Percentiles rank a stretch among this genome's conserved stretches.
phyloP scores from a whole-genome alignment of 2,797 vertebrate genomes.

The Pangasius macronema region DNA sequence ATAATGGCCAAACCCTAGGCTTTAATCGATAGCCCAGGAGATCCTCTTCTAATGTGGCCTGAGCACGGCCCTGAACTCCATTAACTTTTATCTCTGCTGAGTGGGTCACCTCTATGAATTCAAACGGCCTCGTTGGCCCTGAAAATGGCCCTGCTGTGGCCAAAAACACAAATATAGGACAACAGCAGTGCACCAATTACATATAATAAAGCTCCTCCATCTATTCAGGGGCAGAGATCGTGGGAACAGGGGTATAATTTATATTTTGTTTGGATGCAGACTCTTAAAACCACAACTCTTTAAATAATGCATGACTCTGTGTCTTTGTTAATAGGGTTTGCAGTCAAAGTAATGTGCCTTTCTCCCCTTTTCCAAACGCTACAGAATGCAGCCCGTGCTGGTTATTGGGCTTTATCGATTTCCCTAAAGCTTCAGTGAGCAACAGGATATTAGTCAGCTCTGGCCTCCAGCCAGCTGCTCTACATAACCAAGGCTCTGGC shows the following conservation, averaged over 20 bases:
- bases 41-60: conserved; percentile 61
- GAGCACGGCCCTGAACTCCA: conserved; percentile 57
- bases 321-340: conserved; percentile 82
- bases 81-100: conserved; percentile 57
- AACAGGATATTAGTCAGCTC: conserved; percentile 76
- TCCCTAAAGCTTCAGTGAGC: conserved; percentile 69
- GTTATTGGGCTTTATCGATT: conserved; percentile 79
- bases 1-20: conserved; percentile 76
- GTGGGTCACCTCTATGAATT: conserved; percentile 57
- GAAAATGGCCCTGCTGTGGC: conserved; percentile 34
- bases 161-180: conserved; percentile 48
- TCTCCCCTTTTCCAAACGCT: conserved; percentile 66
- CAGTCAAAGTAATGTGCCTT: conserved; percentile 75
- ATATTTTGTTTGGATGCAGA: conserved; percentile 75
- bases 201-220: conserved; percentile 53
- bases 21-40: conserved; percentile 72
- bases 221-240: conserved; percentile 56
- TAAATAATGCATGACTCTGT: conserved; percentile 81
- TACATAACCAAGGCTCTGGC: conserved; percentile 59
- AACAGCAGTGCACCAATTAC: conserved; percentile 64
- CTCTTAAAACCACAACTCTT: conserved; percentile 69
- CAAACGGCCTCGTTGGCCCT: conserved; percentile 41
- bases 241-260: conserved; percentile 74
- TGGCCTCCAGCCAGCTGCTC: conserved; percentile 64
- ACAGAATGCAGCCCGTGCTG: conserved; percentile 67